Percentiles rank a stretch among this genome's conserved stretches.
Evolutionary conservation across 2,888 invertebrate species (phyloP).

Genomic region (Drosophila bunnanda): DNA sequence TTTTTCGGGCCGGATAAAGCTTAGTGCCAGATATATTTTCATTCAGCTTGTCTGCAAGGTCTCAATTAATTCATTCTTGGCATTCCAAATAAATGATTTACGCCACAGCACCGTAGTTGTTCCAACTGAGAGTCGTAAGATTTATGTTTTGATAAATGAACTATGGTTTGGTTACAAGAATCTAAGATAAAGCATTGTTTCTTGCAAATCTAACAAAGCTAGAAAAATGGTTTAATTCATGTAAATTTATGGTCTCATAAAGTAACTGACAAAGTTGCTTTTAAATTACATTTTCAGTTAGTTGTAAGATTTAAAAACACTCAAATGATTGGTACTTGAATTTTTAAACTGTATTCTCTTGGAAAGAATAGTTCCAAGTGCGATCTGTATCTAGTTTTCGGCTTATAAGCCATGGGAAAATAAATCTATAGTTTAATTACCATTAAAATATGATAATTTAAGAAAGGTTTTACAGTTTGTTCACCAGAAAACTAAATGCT

Average conservation of each 20-base stretch:
- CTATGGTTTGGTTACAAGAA: neutral
- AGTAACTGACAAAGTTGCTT: neutral
- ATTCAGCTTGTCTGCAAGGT: constrained; percentile 43
- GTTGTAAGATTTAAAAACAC: too few species aligned
- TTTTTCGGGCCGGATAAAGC: constrained; percentile 39
- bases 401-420: neutral
- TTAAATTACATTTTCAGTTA: neutral
- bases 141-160: constrained; percentile 33
- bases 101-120: constrained; percentile 11
- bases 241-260: neutral
- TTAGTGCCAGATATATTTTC: constrained; percentile 49
- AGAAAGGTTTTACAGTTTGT: neutral
- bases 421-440: too few species aligned
- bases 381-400: neutral
- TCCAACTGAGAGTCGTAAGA: constrained; percentile 19
- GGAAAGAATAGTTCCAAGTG: neutral
- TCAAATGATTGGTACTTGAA: neutral
- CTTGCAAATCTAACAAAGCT: neutral
- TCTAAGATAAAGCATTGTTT: constrained; percentile 9
- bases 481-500: neutral
- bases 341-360: neutral
- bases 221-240: neutral
- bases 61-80: constrained; percentile 57
- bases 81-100: constrained; percentile 36
- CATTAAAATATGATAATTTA: neutral